A percentile compares a stretch with the other conserved stretches of the same genome.
Conservation (phyloP, 2,113 vertebrate genomes). For the Melanotaenia duboulayi region DNA sequence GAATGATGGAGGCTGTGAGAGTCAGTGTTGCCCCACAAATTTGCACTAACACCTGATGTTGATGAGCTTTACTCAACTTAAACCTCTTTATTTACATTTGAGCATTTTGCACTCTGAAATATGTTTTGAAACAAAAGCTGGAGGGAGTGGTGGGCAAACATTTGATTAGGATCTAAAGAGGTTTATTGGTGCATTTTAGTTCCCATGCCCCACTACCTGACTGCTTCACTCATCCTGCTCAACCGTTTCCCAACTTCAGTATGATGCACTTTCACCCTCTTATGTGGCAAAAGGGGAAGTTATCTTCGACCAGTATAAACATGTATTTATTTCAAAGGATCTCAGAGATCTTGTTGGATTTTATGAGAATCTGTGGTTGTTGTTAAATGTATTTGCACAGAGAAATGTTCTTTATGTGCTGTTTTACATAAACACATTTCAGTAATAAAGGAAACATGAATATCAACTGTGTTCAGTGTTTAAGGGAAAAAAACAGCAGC, state of each 20-base stretch:
- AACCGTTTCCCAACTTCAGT: conserved; percentile 26
- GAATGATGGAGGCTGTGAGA: too few species aligned
- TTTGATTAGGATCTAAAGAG: background rate
- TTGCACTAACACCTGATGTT: conserved; percentile 13
- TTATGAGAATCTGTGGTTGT: conserved; percentile 71
- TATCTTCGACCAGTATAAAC: conserved; percentile 49
- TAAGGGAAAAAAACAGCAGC: conserved; percentile 14
- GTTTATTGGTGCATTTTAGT: too few species aligned
- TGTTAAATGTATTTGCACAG: conserved; percentile 84
- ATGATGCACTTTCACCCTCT: conserved; percentile 76
- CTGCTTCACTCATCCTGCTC: conserved; percentile 52
- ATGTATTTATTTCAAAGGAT: conserved; percentile 73
- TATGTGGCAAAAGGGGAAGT: conserved; percentile 61
- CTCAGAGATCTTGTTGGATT: conserved; percentile 54
- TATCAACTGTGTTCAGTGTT: background rate
- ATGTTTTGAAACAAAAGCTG: background rate
- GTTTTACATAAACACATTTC: conserved; percentile 83
- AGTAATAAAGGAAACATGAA: conserved; percentile 75
- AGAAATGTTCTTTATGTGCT: conserved; percentile 70
- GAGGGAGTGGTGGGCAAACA: background rate
- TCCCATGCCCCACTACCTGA: background rate
- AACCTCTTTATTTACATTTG: background rate
- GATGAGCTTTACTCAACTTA: background rate
- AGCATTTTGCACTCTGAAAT: conserved; percentile 1
- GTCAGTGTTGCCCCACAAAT: background rate